phyloP scores from a whole-genome alignment of 1,140 invertebrate species.

The Solenopsis invicta region DNA sequence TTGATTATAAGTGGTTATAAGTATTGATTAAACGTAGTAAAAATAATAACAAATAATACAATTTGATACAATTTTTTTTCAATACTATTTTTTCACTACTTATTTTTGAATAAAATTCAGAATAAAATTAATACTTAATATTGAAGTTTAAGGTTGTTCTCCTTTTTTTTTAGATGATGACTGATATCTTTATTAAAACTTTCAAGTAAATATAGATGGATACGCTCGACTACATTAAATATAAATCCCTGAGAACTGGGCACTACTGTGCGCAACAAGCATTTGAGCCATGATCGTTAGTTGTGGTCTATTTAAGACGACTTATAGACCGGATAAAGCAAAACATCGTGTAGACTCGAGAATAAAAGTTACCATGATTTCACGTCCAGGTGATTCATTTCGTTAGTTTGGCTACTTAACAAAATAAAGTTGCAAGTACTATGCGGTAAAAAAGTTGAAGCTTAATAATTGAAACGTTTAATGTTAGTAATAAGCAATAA shows the following conservation, averaged over 20 bases:
- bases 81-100: no score
- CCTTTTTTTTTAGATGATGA: constrained; percentile 41
- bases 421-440: not conserved
- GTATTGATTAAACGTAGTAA: not conserved
- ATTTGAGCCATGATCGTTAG: constrained; percentile 54
- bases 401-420: not conserved
- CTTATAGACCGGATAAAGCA: constrained; percentile 35
- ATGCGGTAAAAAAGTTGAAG: not conserved
- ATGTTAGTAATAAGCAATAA: not conserved
- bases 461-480: not conserved
- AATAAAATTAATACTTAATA: constrained; percentile 43
- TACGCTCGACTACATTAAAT: constrained; percentile 76
- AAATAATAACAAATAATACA: not conserved
- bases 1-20: not conserved
- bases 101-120: not conserved
- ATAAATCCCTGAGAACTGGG: constrained; percentile 70
- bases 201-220: constrained; percentile 68
- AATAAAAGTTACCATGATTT: constrained; percentile 45
- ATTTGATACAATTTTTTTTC: not conserved
- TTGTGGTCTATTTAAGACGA: constrained; percentile 56
- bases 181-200: constrained; percentile 51
- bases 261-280: constrained; percentile 4
- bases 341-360: constrained; percentile 26
- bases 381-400: constrained; percentile 41
- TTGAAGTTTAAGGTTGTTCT: not conserved